Evolutionary conservation across 2,888 invertebrate genomes (phyloP), one percentile per base, ranked within the genome.

Genomic region (Neocrepidodera transversa): DNA sequence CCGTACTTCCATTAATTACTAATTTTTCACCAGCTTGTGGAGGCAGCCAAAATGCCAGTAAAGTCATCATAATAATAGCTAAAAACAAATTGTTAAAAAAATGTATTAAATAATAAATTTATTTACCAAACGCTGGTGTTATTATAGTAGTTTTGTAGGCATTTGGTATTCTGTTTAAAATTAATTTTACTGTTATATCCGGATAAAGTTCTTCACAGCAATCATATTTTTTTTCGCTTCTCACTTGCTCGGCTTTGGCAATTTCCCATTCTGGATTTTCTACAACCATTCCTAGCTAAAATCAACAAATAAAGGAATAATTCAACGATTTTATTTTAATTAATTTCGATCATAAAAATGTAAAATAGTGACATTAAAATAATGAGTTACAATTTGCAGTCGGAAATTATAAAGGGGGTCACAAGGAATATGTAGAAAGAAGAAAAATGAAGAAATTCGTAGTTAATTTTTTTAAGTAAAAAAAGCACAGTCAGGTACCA

Each of bases 1-100:
- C 82, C 6, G 84, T 84, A 50, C 84, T 80, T 5, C 85, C 85
- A 65, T 85, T 86, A 13, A 88, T 73, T 10, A 85, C 75, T 16
- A 88, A 81, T 75, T 88, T 88, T 73, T 88, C 88, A 11, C 85
- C 86, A 66, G 87, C 84, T 67, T 85, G 84, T 0, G 88, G 86
- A 0, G 88, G 87, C 43, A 89, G 70, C 86, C 86, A 86, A 74
- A 89, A 89, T 1, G 81, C 81, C 11, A 84, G 76, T 40, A 89
- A 76, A 0, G 85, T 85, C 70, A 89, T 71, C 11, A 86, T 72
- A 2, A 87, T 82, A 52, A 88, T 83, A 53, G 86, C 87, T 81
- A 78, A 58, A 69, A 70, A 64, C 20, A 60, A 43, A 51, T 14
- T n/a, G 16, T 17, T 8, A 30, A 17, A 32, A 48, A 14, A 18